Base-by-base conservation (phyloP, 2,888 invertebrate species). In the Litoditis marina region DNA sequence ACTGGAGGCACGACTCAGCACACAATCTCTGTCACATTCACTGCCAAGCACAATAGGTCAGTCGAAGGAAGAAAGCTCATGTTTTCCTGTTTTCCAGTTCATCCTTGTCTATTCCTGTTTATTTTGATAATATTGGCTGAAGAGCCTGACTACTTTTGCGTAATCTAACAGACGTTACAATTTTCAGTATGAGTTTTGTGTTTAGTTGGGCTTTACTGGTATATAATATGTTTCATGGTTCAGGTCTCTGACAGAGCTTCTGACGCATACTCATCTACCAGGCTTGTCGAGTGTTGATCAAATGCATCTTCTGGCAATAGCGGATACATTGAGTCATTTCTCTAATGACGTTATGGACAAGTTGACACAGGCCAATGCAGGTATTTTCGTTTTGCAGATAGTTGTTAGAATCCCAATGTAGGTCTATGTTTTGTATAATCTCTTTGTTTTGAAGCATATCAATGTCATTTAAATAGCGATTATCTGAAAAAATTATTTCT, bases 281-380 rank as follows among this genome's bases (percentile, higher is more conserved):
- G 83, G 82, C 47, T 49, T 74, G 27, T 73, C 73, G 2, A 67
- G 67, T 39, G 73, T 73, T 27, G 98, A 99, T 85, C 98, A 99
- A 85, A 98, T 99, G 96, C 98, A 99, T 85, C 87, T 99, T 66
- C 85, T 99, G n/a, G 98, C 98, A 1, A 85, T 99, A 65, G 96
- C 96, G 13, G 98, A 99, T 82, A 98, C 98, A 0, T 94, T 99
- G 55, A 79, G 79, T 62, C 82, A 82, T 36, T 85, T 83, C 61
- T 78, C 82, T 22, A 69, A 85, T 30, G 84, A 84, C 69, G 84
- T 83, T 31, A 83, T 84, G 71, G 83, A 85, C 66, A 85, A 85
- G 68, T 80, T 86, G 68, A 77, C 83, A 31, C 78, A 78, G 53
- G 81, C 77, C 0, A 83, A 83, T 61, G 91, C 92, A 0, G 92